Percentiles rank a stretch among this genome's conserved stretches.
These are phyloP conservation scores for Drosophila novamexicana DNA, from an alignment of 1,140 invertebrate species.

Conservation along the genomic window DNA sequence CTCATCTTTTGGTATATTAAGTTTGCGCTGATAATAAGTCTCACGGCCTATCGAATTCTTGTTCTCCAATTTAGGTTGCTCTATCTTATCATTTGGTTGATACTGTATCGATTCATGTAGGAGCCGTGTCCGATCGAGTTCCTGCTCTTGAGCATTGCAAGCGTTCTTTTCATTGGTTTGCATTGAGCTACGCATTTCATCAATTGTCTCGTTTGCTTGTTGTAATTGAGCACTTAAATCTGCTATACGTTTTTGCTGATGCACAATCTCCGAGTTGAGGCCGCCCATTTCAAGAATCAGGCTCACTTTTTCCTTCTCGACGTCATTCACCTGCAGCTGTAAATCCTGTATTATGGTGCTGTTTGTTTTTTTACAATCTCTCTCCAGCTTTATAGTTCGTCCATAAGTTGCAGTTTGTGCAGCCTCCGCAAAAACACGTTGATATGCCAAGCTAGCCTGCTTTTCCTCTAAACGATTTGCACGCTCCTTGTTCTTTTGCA, in stretches of 20 bases:
- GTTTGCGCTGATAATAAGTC: not conserved
- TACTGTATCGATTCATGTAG: not conserved
- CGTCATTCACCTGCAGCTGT: not conserved
- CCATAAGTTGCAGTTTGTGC: not conserved
- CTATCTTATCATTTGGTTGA: constrained; percentile 37
- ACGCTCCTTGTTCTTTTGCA: constrained; percentile 16
- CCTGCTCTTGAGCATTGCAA: not conserved
- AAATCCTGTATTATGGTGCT: constrained; percentile 1
- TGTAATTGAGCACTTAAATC: constrained; percentile 12
- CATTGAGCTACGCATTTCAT: not conserved
- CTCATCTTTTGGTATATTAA: constrained; percentile 9
- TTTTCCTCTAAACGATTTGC: constrained; percentile 16
- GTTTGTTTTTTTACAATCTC: constrained; percentile 17
- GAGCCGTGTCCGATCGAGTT: constrained; percentile 13
- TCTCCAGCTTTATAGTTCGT: constrained; percentile 24
- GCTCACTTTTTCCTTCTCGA: constrained; percentile 38
- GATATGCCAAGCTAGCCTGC: constrained; percentile 12
- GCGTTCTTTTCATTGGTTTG: not conserved
- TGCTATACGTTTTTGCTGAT: constrained; percentile 1
- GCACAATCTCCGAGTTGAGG: constrained; percentile 47
- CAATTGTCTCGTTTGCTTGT: not conserved
- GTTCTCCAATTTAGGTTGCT: constrained; percentile 17
- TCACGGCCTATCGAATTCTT: constrained; percentile 1
- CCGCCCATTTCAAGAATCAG: constrained; percentile 57
- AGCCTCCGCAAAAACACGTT: constrained; percentile 7